Evolutionary conservation across 2,888 invertebrate species (phyloP).

Genomic region (Orthonychiurus folsomi): DNA sequence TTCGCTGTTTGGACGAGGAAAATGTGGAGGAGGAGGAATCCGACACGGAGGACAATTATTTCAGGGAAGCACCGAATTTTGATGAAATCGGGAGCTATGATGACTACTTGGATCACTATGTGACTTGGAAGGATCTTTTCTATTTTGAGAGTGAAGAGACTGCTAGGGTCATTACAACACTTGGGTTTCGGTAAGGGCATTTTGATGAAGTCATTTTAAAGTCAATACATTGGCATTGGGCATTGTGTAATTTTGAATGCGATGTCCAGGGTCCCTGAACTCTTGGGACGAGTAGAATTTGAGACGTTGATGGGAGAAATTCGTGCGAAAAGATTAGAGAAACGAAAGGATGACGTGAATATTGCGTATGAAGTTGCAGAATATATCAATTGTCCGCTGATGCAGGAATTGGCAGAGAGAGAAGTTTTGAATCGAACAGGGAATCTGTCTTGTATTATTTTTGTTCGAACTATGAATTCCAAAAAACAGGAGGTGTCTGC

Average conservation of each 20-base stretch:
- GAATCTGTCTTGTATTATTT: slow-evolving; percentile 65
- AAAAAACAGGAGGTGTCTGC: slow-evolving; percentile 72
- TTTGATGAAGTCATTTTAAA: too few relatives aligned
- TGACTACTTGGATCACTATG: slow-evolving; percentile 27
- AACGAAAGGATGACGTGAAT: slow-evolving; percentile 21
- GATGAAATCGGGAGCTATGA: slow-evolving; percentile 21
- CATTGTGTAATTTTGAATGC: not conserved
- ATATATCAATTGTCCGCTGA: slow-evolving; percentile 47
- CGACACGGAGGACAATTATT: slow-evolving; percentile 8
- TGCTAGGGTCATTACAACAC: slow-evolving; percentile 21
- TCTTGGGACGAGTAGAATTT: slow-evolving; percentile 18
- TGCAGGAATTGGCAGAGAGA: slow-evolving; percentile 59
- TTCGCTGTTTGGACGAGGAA: not conserved
- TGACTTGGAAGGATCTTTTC: slow-evolving; percentile 23
- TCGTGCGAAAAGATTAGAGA: slow-evolving; percentile 14
- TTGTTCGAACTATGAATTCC: slow-evolving; percentile 59
- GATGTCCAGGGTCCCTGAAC: slow-evolving; percentile 27
- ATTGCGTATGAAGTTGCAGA: slow-evolving; percentile 15
- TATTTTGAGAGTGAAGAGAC: slow-evolving; percentile 29
- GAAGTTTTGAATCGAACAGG: slow-evolving; percentile 66
- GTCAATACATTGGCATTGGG: not conserved
- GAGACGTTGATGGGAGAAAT: slow-evolving; percentile 12
- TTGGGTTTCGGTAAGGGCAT: slow-evolving; percentile 22
- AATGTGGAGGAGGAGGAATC: not conserved
- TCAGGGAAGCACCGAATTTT: slow-evolving; percentile 19